These are phyloP conservation scores for Hippoglossus stenolepis DNA, from an alignment of 2,113 vertebrate species.

Conservation along the genomic window DNA sequence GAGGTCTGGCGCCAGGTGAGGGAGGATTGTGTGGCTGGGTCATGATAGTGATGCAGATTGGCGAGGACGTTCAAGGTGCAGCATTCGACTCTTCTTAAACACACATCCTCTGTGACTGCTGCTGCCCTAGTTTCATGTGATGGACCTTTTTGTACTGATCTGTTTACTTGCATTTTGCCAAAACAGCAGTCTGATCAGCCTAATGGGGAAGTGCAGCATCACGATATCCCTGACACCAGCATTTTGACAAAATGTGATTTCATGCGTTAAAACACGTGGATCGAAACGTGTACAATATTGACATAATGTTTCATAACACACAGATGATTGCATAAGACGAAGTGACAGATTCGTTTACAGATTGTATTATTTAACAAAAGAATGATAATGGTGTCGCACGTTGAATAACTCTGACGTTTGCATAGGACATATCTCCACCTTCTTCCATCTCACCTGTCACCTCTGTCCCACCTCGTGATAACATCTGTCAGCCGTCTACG, in stretches of 20 bases:
- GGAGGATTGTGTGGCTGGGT: background rate
- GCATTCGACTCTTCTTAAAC: background rate
- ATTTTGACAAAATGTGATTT: background rate
- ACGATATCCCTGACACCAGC: background rate
- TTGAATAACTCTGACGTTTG: constrained; percentile 37
- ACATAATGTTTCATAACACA: background rate
- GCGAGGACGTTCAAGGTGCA: background rate
- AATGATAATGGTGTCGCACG: constrained; percentile 26
- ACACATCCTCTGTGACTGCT: background rate
- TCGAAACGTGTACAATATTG: background rate
- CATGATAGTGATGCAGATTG: background rate
- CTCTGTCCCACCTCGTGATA: constrained; percentile 30
- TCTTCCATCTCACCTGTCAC: constrained; percentile 45
- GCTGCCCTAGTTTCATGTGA: constrained; percentile 1
- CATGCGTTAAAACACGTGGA: background rate
- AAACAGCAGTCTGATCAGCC: background rate
- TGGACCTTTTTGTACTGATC: background rate
- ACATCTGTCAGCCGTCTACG: constrained; percentile 46
- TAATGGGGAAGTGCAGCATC: no score
- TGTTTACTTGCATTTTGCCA: constrained; percentile 2
- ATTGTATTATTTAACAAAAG: constrained; percentile 27
- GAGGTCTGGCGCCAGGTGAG: background rate
- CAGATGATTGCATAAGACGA: background rate
- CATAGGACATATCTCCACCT: constrained; percentile 27
- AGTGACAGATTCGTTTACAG: background rate